Conservation (phyloP, 2,888 invertebrate genomes). For the Portevinia maculata region DNA sequence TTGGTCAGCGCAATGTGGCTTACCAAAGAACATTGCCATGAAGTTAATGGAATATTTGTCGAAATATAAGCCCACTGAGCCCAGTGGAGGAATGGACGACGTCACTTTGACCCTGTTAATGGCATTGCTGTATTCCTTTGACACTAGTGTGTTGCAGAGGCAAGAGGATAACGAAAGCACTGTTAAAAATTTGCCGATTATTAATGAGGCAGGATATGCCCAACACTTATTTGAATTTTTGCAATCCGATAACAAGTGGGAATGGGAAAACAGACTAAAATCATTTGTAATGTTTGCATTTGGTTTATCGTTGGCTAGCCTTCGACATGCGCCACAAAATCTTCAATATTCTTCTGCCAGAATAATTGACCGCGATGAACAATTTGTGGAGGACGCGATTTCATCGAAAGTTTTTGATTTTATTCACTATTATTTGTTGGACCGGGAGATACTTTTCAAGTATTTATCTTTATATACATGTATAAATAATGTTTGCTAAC, state of each 20-base stretch:
- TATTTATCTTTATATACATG: slow-evolving; percentile 76
- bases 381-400: slow-evolving; percentile 90
- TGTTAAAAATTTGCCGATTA: slow-evolving; percentile 87
- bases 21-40: slow-evolving; percentile 89
- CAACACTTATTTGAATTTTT: slow-evolving; percentile 84
- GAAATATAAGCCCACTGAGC: slow-evolving; percentile 82
- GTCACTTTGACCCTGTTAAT: slow-evolving; percentile 91
- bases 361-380: slow-evolving; percentile 89
- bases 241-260: slow-evolving; percentile 76
- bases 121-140: slow-evolving; percentile 92
- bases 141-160: slow-evolving; percentile 90
- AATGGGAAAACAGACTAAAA: slow-evolving; percentile 80
- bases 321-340: slow-evolving; percentile 85
- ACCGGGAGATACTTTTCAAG: slow-evolving; percentile 87
- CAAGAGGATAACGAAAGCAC: slow-evolving; percentile 90
- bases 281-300: slow-evolving; percentile 88
- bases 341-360: slow-evolving; percentile 84
- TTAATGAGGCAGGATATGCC: slow-evolving; percentile 86
- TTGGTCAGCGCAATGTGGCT: slow-evolving; percentile 89
- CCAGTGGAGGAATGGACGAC: slow-evolving; percentile 90
- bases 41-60: slow-evolving; percentile 84
- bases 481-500: not conserved
- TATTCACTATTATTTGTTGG: slow-evolving; percentile 88
- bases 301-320: slow-evolving; percentile 87
- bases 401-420: slow-evolving; percentile 91